A percentile compares a stretch with the other conserved stretches of the same genome.
These are phyloP conservation scores for Premnoplex brunnescens DNA, from an alignment of 2,797 vertebrate species.

Conservation along the genomic window DNA sequence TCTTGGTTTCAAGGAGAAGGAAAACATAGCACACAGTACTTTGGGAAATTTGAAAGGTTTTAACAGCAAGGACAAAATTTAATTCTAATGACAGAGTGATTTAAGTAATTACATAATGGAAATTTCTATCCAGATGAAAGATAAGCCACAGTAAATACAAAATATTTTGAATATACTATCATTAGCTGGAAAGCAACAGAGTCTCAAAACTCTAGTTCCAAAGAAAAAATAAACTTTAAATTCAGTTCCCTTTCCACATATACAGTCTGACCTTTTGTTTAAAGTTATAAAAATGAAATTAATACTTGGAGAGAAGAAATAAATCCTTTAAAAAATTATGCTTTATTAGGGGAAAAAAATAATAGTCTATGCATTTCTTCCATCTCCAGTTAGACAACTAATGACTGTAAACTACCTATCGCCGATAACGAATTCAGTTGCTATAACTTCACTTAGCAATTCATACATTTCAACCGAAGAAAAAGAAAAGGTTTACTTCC, in stretches of 20 bases:
- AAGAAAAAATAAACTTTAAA: not conserved
- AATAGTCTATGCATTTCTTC: not conserved
- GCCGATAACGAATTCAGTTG: not conserved
- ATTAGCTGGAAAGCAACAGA: not conserved
- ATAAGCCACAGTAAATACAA: not conserved
- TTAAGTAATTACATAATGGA: not conserved
- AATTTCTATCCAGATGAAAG: not conserved
- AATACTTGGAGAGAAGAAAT: not conserved
- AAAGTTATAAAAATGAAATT: not conserved
- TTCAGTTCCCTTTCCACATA: not conserved
- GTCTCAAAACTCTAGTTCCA: not conserved
- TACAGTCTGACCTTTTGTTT: not conserved
- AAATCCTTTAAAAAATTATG: not conserved
- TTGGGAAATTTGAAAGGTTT: not conserved
- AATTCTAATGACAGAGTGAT: not conserved
- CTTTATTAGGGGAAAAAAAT: not conserved
- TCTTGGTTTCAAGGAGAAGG: not conserved
- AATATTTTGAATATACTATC: not conserved
- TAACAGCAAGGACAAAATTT: not conserved
- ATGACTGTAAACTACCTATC: not conserved
- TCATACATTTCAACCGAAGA: not conserved
- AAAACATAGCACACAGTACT: not conserved
- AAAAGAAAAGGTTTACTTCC: not conserved
- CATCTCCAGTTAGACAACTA: not conserved
- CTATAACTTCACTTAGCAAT: not conserved